These are phyloP conservation scores for Asarcornis scutulata DNA, from an alignment of 2,113 vertebrate genomes.

Conservation along the genomic window DNA sequence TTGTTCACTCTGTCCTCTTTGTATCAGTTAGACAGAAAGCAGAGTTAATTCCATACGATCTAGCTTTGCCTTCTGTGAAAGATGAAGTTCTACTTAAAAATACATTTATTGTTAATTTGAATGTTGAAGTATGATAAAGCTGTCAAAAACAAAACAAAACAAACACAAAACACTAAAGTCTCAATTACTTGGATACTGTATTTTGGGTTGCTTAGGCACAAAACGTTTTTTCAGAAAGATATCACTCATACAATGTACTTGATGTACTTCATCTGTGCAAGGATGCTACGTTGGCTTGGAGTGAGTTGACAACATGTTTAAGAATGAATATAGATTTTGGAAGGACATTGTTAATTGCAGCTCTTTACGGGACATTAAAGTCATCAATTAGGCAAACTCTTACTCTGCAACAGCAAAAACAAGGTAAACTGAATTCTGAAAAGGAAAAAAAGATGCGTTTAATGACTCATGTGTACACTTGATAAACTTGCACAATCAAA, in stretches of 20 bases:
- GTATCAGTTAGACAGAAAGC: background rate
- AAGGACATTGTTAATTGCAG: conserved; percentile 8
- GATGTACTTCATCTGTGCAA: background rate
- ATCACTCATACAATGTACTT: background rate
- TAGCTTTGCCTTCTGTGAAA: background rate
- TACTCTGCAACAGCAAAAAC: background rate
- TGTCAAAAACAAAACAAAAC: background rate
- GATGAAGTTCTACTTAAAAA: background rate
- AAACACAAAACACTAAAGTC: background rate
- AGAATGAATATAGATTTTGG: conserved; percentile 1
- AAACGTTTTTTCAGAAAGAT: background rate
- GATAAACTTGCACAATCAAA: conserved; percentile 32
- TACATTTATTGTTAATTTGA: background rate
- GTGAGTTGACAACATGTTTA: background rate
- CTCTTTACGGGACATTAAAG: background rate
- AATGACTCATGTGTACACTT: background rate
- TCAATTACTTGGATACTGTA: background rate
- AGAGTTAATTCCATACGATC: background rate
- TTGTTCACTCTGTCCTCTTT: background rate
- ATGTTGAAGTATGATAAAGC: background rate
- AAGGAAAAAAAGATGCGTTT: background rate
- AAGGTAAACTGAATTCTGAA: background rate
- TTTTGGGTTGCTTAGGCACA: background rate
- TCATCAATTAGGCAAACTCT: background rate
- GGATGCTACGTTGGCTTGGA: background rate